Base-by-base conservation (phyloP, 2,888 invertebrate genomes). In the Carpatolechia fugitivella region DNA sequence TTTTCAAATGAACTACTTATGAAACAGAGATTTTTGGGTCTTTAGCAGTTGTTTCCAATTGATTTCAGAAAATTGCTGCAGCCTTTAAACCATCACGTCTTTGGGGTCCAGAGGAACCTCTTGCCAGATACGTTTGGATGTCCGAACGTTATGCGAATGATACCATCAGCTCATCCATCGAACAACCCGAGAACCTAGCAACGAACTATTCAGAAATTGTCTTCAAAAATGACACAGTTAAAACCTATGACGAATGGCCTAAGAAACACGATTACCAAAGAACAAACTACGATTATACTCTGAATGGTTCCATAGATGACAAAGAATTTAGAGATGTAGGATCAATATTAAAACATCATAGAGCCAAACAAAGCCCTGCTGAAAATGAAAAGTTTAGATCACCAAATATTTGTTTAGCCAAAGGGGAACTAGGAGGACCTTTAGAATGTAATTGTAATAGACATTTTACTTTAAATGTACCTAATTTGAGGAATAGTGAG, bases 21-120 rank as follows among this genome's bases (percentile, higher is more conserved):
- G n/a, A n/a, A n/a, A n/a, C n/a, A n/a, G n/a, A 24, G 24, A 24
- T 6, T 24, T 4, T 6, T 4, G 24, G 24, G 24, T 4, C 24
- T 3, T 4, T 6, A 24, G 24, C 24, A 24, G 6, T 6, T 24
- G 6, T 4, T 6, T 24, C 24, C 3, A 24, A 24, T 24, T 24
- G 6, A 54, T 75, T 76, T 3, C 76, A 90, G 90, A 90, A 90
- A 86, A 78, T 89, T 59, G 70, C 78, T 30, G 79, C 89, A 44
- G 80, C 89, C 0, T 90, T 90, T 64, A 78, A 76, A n/a, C 79
- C 88, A 5, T 88, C 89, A 0, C 75, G 86, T 14, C 72, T 86
- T 11, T 90, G 90, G 90, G 90, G 90, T 10, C 90, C 90, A 18
- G 88, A 89, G 63, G 90, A 90, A 61, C 90, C 89, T 1, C 77